phyloP scores from a whole-genome alignment of 1,140 invertebrate species.

The Scaptodrosophila lebanonensis region DNA sequence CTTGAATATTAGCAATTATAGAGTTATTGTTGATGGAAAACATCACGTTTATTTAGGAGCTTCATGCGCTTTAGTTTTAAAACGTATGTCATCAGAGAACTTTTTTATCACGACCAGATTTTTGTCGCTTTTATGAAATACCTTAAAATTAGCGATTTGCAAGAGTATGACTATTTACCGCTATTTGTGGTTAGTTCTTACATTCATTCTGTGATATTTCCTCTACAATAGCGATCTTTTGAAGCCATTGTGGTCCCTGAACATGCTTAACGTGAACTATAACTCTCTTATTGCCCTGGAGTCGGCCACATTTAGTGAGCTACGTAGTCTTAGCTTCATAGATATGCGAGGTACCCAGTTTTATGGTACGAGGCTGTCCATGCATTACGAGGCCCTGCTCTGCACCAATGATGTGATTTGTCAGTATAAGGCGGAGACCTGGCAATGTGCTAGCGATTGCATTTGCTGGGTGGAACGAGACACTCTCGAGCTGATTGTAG shows the following conservation, averaged over 20 bases:
- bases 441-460: conserved; percentile 78
- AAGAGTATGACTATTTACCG: too few relatives aligned
- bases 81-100: too few relatives aligned
- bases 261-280: conserved; percentile 37
- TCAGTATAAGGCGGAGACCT: conserved; percentile 53
- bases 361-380: conserved; percentile 49
- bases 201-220: conserved; percentile 10
- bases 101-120: too few relatives aligned
- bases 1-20: too few relatives aligned
- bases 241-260: conserved; percentile 35
- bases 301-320: conserved; percentile 21
- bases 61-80: too few relatives aligned
- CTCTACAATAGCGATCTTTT: conserved; percentile 56
- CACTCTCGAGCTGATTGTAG: conserved; percentile 76
- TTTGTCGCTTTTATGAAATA: too few relatives aligned
- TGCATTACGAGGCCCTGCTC: conserved; percentile 66
- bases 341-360: conserved; percentile 59
- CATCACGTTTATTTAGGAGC: too few relatives aligned
- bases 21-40: too few relatives aligned
- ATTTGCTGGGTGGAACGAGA: conserved; percentile 76
- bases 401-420: conserved; percentile 74
- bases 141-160: too few relatives aligned
- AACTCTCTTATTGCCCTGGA: conserved; percentile 46
- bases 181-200: too few relatives aligned
- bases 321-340: conserved; percentile 31